phyloP scores from a whole-genome alignment of 2,113 vertebrate species.

The Turdus rufiventris region DNA sequence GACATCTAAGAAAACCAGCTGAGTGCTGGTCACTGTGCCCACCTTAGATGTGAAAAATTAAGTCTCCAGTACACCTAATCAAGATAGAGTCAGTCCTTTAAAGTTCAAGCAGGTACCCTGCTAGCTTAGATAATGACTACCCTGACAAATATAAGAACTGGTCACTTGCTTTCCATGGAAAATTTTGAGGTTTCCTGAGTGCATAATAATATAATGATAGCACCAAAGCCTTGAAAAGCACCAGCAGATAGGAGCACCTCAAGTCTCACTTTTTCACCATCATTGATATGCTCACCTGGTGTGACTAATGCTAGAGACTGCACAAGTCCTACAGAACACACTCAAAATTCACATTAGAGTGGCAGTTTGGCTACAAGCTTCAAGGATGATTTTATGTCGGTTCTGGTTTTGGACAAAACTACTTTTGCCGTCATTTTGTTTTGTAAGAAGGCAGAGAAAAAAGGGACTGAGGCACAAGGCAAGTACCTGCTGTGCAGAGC shows the following conservation, averaged over 20 bases:
- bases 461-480: background rate
- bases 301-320: accelerated
- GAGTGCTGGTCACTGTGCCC: background rate
- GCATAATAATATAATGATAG: background rate
- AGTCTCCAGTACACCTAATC: background rate
- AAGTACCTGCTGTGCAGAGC: background rate
- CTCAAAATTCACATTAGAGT: background rate
- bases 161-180: background rate
- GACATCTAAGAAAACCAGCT: background rate
- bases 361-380: background rate
- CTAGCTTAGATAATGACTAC: background rate
- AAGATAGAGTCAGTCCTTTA: background rate
- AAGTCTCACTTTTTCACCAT: background rate
- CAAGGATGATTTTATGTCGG: background rate
- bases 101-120: background rate
- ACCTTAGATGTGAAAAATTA: background rate
- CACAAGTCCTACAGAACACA: background rate
- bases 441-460: background rate
- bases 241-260: background rate
- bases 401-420: background rate
- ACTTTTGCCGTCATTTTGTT: background rate
- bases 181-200: background rate
- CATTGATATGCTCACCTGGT: accelerated
- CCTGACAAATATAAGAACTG: background rate
- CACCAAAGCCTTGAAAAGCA: background rate